These are phyloP conservation scores for Carettochelys insculpta DNA, from an alignment of 2,113 vertebrate species.

Conservation along the genomic window DNA sequence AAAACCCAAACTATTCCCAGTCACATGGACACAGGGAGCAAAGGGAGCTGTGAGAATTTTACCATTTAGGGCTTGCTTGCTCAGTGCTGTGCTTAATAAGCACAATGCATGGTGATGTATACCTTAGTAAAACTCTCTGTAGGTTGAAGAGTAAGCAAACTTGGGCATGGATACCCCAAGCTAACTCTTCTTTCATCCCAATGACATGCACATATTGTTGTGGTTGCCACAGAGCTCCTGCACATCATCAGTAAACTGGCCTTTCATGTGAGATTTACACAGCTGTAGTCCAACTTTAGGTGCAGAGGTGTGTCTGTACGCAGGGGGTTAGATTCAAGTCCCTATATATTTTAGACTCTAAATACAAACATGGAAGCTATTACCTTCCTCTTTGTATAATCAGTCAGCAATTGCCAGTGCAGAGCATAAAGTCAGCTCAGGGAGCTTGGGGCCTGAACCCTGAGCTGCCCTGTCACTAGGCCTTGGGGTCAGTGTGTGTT, in stretches of 20 bases:
- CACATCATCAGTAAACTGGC: too few species aligned
- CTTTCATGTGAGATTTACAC: not conserved
- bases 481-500: not conserved
- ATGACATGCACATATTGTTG: not conserved
- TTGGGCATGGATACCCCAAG: not conserved
- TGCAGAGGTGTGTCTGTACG: too few species aligned
- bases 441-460: not conserved
- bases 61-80: not conserved
- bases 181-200: not conserved
- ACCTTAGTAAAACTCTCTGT: too few species aligned
- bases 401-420: not conserved
- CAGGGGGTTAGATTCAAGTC: not conserved
- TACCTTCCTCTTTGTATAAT: not conserved
- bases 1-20: rapidly evolving
- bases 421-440: not conserved
- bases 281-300: not conserved
- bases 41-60: not conserved
- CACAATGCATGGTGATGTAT: not conserved
- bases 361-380: not conserved
- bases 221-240: not conserved
- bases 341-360: not conserved
- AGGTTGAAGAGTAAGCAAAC: not conserved
- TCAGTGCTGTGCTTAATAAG: not conserved
- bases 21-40: not conserved
- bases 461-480: not conserved